Percentiles rank a stretch among this genome's conserved stretches.
Conservation (phyloP, 2,888 invertebrate species). For the Salpingus planirostris region DNA sequence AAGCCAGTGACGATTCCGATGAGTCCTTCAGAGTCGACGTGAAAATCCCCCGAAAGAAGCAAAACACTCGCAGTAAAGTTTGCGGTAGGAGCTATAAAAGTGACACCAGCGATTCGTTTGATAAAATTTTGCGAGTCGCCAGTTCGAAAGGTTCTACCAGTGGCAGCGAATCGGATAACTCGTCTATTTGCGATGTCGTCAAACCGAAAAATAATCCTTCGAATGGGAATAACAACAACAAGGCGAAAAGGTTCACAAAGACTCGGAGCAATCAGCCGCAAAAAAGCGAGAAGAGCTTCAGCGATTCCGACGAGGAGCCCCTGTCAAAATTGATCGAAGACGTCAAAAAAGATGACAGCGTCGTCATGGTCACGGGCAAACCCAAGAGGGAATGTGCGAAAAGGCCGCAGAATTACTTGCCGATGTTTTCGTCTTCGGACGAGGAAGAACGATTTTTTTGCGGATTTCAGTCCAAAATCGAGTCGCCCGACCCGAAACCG, state of each 20-base stretch:
- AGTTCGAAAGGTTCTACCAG: slow-evolving; percentile 1
- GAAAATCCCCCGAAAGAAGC: slow-evolving; percentile 24
- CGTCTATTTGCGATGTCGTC: slow-evolving; percentile 24
- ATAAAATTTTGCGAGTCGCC: not conserved
- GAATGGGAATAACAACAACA: not conserved
- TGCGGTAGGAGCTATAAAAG: slow-evolving; percentile 9
- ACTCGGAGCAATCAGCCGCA: slow-evolving; percentile 22
- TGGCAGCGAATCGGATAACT: slow-evolving; percentile 23
- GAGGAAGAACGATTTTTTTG: slow-evolving; percentile 43
- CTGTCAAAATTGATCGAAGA: slow-evolving; percentile 44
- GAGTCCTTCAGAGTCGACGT: slow-evolving; percentile 25
- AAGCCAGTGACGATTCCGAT: slow-evolving; percentile 25
- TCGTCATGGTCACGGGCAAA: slow-evolving; percentile 18
- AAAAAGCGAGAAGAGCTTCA: slow-evolving; percentile 37
- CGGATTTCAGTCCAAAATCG: slow-evolving; percentile 29
- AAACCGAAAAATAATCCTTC: slow-evolving; percentile 9
- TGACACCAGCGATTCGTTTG: slow-evolving; percentile 9
- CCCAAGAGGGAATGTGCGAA: slow-evolving; percentile 39
- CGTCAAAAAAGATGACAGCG: slow-evolving; percentile 9
- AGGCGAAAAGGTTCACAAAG: slow-evolving; percentile 22
- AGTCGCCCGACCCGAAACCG: slow-evolving; percentile 11
- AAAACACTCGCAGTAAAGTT: slow-evolving; percentile 22
- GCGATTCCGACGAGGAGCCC: slow-evolving; percentile 60
- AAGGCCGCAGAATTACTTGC: slow-evolving; percentile 36
- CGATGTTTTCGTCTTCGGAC: slow-evolving; percentile 41